Evolutionary conservation across 2,888 invertebrate genomes (phyloP).

Genomic region (Ethmia dodecea): DNA sequence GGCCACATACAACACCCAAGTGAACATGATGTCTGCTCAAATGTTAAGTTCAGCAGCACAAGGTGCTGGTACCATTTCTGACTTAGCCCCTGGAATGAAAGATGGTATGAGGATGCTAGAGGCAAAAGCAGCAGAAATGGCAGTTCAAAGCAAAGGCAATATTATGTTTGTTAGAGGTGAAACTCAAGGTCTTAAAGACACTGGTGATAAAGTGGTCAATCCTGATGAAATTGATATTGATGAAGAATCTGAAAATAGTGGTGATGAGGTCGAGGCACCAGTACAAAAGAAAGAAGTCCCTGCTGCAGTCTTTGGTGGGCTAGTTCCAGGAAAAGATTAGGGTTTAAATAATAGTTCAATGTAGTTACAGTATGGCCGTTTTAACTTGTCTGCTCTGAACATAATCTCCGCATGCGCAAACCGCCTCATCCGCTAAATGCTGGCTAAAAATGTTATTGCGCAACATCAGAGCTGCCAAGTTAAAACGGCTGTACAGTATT

Average conservation of each 20-base stretch:
- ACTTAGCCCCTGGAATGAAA: slow-evolving; percentile 85
- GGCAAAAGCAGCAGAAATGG: slow-evolving; percentile 87
- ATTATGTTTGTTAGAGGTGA: slow-evolving; percentile 93
- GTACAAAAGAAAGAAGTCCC: slow-evolving; percentile 93
- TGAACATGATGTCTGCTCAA: slow-evolving; percentile 99
- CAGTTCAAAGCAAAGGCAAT: slow-evolving; percentile 74
- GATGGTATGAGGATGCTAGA: slow-evolving; percentile 94
- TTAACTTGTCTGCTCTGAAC: too few relatives aligned
- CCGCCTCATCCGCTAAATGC: too few relatives aligned
- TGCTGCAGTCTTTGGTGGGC: slow-evolving; percentile 93
- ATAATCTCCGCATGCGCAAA: too few relatives aligned
- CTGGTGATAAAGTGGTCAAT: slow-evolving; percentile 84
- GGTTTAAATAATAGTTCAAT: too few relatives aligned
- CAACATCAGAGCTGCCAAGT: too few relatives aligned
- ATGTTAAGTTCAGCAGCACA: slow-evolving; percentile 89
- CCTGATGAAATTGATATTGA: slow-evolving; percentile 94
- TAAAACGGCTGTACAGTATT: too few relatives aligned
- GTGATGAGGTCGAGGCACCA: slow-evolving; percentile 78
- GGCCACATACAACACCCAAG: slow-evolving; percentile 98
- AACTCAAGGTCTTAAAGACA: slow-evolving; percentile 85
- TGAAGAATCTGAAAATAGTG: slow-evolving; percentile 82
- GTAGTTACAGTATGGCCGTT: too few relatives aligned
- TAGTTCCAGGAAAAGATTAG: slow-evolving; percentile 57
- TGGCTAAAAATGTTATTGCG: too few relatives aligned
- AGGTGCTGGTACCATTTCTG: slow-evolving; percentile 82